Evolutionary conservation across 2,113 vertebrate genomes (phyloP).

Genomic region (Alligator mississippiensis): DNA sequence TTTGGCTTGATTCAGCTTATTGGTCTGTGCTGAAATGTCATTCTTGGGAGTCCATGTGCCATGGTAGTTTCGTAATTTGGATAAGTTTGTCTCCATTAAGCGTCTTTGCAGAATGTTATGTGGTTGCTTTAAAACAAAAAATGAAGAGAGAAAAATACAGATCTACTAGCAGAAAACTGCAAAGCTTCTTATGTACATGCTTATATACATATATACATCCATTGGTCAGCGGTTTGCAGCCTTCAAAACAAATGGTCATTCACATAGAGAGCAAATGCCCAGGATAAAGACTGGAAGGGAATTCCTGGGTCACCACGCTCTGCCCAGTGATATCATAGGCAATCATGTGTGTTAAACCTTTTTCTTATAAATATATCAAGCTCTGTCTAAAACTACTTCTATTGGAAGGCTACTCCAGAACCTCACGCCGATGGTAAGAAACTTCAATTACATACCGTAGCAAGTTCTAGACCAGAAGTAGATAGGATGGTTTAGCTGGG

Average conservation of each 20-base stretch:
- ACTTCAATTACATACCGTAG: background rate
- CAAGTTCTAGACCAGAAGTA: background rate
- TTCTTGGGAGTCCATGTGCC: constrained; percentile 75
- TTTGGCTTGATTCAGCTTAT: constrained; percentile 72
- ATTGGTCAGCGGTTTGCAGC: accelerated
- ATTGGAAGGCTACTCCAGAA: accelerated
- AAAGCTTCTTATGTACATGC: background rate
- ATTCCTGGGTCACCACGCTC: no score
- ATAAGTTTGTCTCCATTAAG: constrained; percentile 87
- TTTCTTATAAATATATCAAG: no score
- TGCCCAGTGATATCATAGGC: no score
- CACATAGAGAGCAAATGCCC: background rate
- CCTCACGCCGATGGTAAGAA: background rate
- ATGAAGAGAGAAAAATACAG: background rate
- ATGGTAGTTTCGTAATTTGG: constrained; percentile 78
- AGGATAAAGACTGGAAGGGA: no score
- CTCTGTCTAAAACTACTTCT: background rate
- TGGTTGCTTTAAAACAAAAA: constrained; percentile 82
- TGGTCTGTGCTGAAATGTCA: constrained; percentile 52
- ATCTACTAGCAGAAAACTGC: background rate
- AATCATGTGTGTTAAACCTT: no score
- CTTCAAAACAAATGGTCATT: background rate
- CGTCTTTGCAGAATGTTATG: constrained; percentile 90
- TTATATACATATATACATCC: background rate
- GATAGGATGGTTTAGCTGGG: background rate